Percentiles rank a stretch among this genome's conserved stretches.
Evolutionary conservation across 2,888 invertebrate species (phyloP).

Genomic region (Macrostomum cliftonense): DNA sequence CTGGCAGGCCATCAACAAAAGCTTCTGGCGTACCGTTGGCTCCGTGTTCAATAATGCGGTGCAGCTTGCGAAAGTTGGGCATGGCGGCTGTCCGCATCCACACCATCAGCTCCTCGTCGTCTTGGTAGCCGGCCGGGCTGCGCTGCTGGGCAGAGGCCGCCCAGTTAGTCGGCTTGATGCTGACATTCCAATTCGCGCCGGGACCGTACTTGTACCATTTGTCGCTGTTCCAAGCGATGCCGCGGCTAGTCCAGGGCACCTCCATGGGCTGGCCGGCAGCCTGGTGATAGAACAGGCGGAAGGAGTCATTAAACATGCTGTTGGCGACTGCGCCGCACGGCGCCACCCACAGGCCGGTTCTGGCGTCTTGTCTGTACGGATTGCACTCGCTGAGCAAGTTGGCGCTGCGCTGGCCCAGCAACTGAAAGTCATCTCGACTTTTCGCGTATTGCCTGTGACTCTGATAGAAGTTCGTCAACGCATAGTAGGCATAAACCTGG

Average conservation of each 20-base stretch:
- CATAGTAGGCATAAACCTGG: too few relatives aligned
- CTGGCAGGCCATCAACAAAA: conserved; percentile 2
- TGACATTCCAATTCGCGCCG: conserved; percentile 3
- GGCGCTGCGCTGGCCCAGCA: too few relatives aligned
- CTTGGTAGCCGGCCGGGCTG: conserved; percentile 5
- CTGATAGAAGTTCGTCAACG: too few relatives aligned
- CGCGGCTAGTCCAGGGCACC: conserved; percentile 28
- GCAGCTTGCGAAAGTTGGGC: conserved; percentile 9
- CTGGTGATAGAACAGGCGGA: not conserved
- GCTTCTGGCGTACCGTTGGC: not conserved
- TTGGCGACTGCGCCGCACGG: conserved; percentile 98
- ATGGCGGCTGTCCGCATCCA: conserved; percentile 10
- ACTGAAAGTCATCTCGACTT: too few relatives aligned
- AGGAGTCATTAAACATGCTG: conserved; percentile 64
- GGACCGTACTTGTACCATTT: conserved; percentile 62
- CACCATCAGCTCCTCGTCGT: conserved; percentile 9
- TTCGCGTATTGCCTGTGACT: too few relatives aligned
- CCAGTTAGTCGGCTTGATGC: conserved; percentile 6
- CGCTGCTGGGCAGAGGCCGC: conserved; percentile 1
- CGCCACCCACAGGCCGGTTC: conserved; percentile 39
- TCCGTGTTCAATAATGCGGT: conserved; percentile 4
- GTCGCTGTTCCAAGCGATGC: conserved; percentile 95
- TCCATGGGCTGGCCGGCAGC: not conserved
- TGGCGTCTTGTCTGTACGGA: too few relatives aligned
- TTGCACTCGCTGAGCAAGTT: too few relatives aligned